Percentiles rank a stretch among this genome's conserved stretches.
These are phyloP conservation scores for Sebastiscus tertius DNA, from an alignment of 2,797 vertebrate species.

Conservation along the genomic window DNA sequence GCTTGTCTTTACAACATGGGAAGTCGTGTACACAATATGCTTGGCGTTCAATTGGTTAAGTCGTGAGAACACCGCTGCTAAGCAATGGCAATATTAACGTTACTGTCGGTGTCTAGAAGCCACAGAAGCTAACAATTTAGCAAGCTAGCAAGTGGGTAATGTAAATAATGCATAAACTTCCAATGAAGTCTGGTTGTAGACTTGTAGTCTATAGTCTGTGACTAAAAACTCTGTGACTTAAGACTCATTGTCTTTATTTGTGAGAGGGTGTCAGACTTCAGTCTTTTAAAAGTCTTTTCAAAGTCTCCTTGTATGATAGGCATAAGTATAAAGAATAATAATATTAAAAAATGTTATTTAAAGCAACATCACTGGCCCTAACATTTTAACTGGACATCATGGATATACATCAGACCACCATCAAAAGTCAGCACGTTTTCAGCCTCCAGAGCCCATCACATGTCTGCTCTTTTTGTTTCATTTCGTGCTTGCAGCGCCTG, in stretches of 20 bases:
- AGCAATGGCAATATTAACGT: too few species aligned
- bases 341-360: not conserved
- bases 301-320: not conserved
- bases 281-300: not conserved
- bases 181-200: too few species aligned
- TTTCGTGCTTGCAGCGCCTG: conserved; percentile 9
- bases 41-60: too few species aligned
- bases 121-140: too few species aligned
- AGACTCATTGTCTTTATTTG: not conserved
- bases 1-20: too few species aligned
- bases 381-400: not conserved
- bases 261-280: not conserved
- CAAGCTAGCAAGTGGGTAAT: too few species aligned
- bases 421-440: conserved; percentile 32
- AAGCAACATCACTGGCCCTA: not conserved
- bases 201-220: too few species aligned
- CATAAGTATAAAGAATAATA: not conserved
- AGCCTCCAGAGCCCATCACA: conserved; percentile 3
- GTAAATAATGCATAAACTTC: too few species aligned
- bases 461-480: conserved; percentile 44
- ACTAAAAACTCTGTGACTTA: not conserved
- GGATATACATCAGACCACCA: not conserved
- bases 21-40: too few species aligned
- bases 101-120: too few species aligned
- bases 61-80: too few species aligned